Evolutionary conservation across 2,113 vertebrate species (phyloP).

Genomic region (Ictalurus furcatus): DNA sequence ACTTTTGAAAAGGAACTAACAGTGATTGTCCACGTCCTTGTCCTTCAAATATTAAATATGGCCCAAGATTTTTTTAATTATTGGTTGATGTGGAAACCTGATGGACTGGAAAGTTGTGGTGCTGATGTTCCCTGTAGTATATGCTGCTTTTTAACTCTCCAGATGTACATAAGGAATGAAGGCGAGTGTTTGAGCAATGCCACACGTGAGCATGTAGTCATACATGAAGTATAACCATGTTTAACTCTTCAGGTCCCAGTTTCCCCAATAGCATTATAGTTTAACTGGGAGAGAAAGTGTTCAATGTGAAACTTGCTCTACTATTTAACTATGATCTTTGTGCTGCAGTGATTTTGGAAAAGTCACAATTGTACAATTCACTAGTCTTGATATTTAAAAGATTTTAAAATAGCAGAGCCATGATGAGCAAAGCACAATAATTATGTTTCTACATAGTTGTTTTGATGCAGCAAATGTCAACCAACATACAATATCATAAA

Average conservation of each 20-base stretch:
- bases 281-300: background rate
- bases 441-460: conserved; percentile 43
- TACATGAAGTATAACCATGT: background rate
- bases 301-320: background rate
- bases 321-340: background rate
- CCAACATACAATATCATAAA: conserved; percentile 59
- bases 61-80: background rate
- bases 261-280: background rate
- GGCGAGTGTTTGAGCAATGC: background rate
- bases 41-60: background rate
- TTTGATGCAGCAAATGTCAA: conserved; percentile 58
- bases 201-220: background rate
- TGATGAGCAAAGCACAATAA: conserved; percentile 10
- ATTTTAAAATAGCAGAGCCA: background rate
- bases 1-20: too few relatives aligned
- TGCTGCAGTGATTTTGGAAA: background rate
- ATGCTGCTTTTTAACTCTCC: background rate
- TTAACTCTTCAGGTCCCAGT: background rate
- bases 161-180: background rate
- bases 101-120: background rate
- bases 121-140: background rate
- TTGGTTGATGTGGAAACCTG: background rate
- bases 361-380: background rate
- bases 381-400: background rate
- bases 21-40: background rate